These are phyloP conservation scores for Struthidea cinerea DNA, from an alignment of 2,113 vertebrate species.

Conservation along the genomic window DNA sequence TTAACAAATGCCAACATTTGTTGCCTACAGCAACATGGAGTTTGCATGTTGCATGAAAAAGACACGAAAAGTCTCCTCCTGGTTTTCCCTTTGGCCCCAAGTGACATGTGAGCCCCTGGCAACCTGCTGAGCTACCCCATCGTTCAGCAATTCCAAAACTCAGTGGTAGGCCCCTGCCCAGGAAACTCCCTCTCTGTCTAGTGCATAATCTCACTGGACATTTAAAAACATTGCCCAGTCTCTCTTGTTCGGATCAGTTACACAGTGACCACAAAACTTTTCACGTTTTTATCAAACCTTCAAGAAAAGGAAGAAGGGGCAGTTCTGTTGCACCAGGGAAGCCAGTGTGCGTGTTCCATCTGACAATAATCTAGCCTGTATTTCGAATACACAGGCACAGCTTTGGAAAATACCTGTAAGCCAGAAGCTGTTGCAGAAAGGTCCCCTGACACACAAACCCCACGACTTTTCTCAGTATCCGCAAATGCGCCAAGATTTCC, in stretches of 20 bases:
- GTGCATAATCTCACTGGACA: neutral
- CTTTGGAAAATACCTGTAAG: neutral
- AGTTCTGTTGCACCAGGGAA: neutral
- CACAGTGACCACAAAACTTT: neutral
- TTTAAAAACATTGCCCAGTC: neutral
- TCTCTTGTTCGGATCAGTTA: neutral
- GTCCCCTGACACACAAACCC: neutral
- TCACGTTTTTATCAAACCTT: neutral
- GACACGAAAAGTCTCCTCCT: neutral
- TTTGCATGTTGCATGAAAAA: neutral
- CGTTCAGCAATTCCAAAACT: neutral
- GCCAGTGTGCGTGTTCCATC: neutral
- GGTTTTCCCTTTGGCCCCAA: neutral
- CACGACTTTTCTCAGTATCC: neutral
- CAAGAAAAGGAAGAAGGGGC: neutral
- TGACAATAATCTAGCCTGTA: neutral
- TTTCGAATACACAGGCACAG: neutral
- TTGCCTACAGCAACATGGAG: neutral
- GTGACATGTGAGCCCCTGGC: neutral
- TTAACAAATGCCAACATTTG: neutral
- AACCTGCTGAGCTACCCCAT: slow-evolving; percentile 8
- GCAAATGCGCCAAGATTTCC: neutral
- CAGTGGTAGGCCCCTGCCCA: neutral
- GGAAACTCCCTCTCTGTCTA: neutral
- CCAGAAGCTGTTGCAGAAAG: neutral